A percentile compares a stretch with the other conserved stretches of the same genome.
Evolutionary conservation across 92 coral and sea anemone species (phyloP).

Genomic region (Chrysogorgia sp.): DNA sequence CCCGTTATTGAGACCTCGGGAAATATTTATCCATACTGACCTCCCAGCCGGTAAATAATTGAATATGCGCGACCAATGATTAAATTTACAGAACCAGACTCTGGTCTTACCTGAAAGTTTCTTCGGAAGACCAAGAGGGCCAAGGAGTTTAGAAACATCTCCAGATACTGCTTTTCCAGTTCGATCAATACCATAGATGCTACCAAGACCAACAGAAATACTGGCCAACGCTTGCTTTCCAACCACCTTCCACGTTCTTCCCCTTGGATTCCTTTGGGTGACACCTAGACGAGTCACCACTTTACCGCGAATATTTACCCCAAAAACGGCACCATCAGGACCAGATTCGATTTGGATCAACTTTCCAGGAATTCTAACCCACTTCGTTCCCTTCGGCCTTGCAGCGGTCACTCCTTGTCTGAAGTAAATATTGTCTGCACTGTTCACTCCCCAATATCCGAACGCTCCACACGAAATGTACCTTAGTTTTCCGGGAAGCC

Average conservation of each 20-base stretch:
- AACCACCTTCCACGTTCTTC: conserved; percentile 6
- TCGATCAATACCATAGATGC: neutral
- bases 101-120: conserved; percentile 5
- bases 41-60: too few relatives aligned
- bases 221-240: neutral
- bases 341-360: conserved; percentile 29
- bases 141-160: conserved; percentile 11
- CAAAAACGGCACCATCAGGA: conserved; percentile 26
- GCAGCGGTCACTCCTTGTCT: conserved; percentile 6
- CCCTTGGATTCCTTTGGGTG: neutral
- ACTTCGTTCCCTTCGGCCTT: conserved; percentile 25
- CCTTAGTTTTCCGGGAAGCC: conserved; percentile 6
- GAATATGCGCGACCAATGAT: too few relatives aligned
- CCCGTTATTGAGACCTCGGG: too few relatives aligned
- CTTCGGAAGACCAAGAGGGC: neutral
- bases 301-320: neutral
- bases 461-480: conserved; percentile 26
- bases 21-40: too few relatives aligned
- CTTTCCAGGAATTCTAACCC: conserved; percentile 6
- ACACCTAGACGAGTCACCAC: conserved; percentile 8
- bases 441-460: conserved; percentile 39
- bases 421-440: conserved; percentile 2
- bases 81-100: too few relatives aligned
- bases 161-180: conserved; percentile 10
- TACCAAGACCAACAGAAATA: conserved; percentile 21